Base-by-base conservation (phyloP, 2,113 vertebrate species). In the Poecile atricapillus region DNA sequence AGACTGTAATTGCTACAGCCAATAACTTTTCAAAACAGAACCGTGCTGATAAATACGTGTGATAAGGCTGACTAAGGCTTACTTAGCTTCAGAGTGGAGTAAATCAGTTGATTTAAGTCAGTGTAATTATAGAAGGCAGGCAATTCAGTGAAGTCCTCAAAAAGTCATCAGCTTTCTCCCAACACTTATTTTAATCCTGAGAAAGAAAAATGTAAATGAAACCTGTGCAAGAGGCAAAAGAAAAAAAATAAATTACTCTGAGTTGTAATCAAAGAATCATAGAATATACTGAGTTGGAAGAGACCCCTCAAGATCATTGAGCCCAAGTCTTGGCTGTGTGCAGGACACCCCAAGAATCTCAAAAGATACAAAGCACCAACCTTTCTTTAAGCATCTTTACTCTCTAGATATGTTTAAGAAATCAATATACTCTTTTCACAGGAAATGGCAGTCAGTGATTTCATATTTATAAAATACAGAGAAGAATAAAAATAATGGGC, bases 11-110 rank as follows among this genome's bases (percentile, higher is more conserved):
- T 91, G 70, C 87, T 78, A 65, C 52, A 91, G 84, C 78, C 58
- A 95, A 50, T 94, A 95, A 87, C 33, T 13, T 94, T 83, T 79
- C 85, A 73, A 85, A 97, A 89, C 62, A 91, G 81, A 94, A 50
- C 50, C 2, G 3, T 69, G 52, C 41, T 83, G 95, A 95, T 91
- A 95, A 91, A 64, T 95, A 93, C 11, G 31, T 62, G 44, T 2
- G 69, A 87, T 97, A 91, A 87, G 81, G 31, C 56, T 84, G 68
- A 50, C 39, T 74, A 76, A 64, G 53, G 31, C 75, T 88, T 80
- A 55, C 37, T 84, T 75, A 64, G 44, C 64, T 93, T 94, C 87
- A 87, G 65, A 92, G 35, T 20, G n/a, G 65, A 87, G 69, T 82
- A 89, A 93, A 93, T 82, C 62, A 18, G 41, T 91, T 89, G 67